Evolutionary conservation across 2,113 vertebrate genomes (phyloP).

Genomic region (Rhadina sibilatrix): DNA sequence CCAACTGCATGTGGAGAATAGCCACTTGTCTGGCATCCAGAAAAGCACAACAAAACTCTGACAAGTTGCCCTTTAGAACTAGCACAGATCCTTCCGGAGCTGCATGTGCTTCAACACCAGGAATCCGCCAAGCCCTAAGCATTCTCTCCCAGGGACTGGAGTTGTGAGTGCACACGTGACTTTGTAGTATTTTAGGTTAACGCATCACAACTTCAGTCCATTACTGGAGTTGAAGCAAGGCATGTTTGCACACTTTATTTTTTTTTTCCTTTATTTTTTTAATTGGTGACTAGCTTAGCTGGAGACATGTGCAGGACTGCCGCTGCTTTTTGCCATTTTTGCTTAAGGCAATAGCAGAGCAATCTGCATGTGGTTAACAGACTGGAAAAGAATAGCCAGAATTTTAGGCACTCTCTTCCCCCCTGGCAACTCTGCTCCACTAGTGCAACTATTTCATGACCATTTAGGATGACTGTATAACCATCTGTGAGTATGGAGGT

Average conservation of each 20-base stretch:
- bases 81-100: background rate
- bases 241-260: background rate
- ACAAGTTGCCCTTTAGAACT: constrained; percentile 9
- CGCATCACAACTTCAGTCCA: background rate
- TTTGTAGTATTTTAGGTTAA: background rate
- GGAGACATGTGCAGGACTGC: background rate
- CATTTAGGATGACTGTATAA: background rate
- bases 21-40: constrained; percentile 12
- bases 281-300: background rate
- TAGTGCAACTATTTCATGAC: background rate
- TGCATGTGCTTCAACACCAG: background rate
- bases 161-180: background rate
- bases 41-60: background rate
- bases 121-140: background rate
- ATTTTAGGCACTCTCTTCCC: background rate
- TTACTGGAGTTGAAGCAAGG: background rate
- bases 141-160: background rate
- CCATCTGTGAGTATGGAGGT: background rate
- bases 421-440: background rate
- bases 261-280: background rate
- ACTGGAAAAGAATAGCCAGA: constrained; percentile 4
- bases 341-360: background rate
- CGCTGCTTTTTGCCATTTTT: background rate
- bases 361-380: background rate
- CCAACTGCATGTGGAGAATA: background rate